Evolutionary conservation across 2,888 invertebrate species (phyloP).

Genomic region (Dexiosoma caninum): DNA sequence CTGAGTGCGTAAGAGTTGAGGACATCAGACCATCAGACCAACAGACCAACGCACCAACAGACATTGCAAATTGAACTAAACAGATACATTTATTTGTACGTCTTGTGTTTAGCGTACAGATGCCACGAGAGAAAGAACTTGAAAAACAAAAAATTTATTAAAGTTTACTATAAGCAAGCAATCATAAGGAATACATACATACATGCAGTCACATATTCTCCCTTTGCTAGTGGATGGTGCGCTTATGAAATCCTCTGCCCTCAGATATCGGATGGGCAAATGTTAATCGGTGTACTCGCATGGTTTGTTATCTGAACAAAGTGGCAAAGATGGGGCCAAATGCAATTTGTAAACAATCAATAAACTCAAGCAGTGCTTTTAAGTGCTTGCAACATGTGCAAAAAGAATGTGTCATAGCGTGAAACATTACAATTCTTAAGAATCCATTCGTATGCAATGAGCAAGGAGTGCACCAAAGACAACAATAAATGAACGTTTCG

Average conservation of each 20-base stretch:
- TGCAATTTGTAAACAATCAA: constrained; percentile 58
- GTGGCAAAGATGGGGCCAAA: constrained; percentile 3
- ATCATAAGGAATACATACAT: constrained; percentile 34
- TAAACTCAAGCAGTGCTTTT: constrained; percentile 45
- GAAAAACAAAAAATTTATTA: constrained; percentile 28
- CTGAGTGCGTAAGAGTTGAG: constrained; percentile 34
- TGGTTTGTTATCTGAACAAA: neutral
- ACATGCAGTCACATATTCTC: no score
- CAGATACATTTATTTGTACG: constrained; percentile 37
- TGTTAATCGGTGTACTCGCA: neutral
- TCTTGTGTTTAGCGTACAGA: neutral
- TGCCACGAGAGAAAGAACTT: constrained; percentile 21
- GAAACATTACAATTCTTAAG: constrained; percentile 57
- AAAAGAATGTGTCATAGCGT: constrained; percentile 55
- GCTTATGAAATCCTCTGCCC: neutral
- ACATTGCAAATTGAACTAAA: constrained; percentile 30
- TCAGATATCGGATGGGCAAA: constrained; percentile 1
- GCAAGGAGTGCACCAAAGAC: constrained; percentile 3
- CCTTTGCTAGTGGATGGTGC: neutral
- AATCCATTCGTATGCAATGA: constrained; percentile 26
- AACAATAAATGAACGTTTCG: constrained; percentile 30
- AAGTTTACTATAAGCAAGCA: constrained; percentile 51
- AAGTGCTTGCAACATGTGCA: constrained; percentile 56
- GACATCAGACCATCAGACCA: constrained; percentile 25
- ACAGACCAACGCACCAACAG: constrained; percentile 13